Evolutionary conservation across 2,113 vertebrate genomes (phyloP), one percentile per base, ranked within the genome.

Genomic region (Tapirus terrestris): DNA sequence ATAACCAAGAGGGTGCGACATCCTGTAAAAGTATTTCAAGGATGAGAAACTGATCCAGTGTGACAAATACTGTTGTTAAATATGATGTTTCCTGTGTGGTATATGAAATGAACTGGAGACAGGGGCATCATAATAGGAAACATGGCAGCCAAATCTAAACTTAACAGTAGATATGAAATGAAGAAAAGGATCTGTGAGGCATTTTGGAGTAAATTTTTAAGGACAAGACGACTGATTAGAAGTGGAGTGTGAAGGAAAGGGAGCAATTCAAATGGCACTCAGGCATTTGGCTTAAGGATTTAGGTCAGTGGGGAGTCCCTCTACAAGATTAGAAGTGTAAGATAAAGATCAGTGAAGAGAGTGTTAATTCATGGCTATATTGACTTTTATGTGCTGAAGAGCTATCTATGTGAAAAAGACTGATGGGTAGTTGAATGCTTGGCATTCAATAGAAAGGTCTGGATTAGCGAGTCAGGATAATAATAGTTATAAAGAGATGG

Each of bases 171-270:
- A 63, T 27, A 56, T 8, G 60, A 73, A 82, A 72, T 61, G 72
- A 77, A 77, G 73, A 76, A 72, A 94, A 72, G 21, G 8, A 25
- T 61, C 48, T 23, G 3, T 10, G 56, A 92, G 79, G 18, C 29
- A 76, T 48, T 97, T 63, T 61, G 63, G 61, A 96, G 53, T 73
- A 31, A 25, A 53, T 65, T 72, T 83, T 67, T 81, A 72, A 94
- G 48, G 77, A 61, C n/a, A 51, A 75, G 33, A 67, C 16, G 21
- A 67, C 29, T 80, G 25, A 72, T 3, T 43, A 45, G 51, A 91
- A 91, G 17, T 73, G 12, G 45, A 21, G 7, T 51, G 10, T 53
- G n/a, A 81, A 88, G 18, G 23, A 82, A 90, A 65, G 33, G 6
- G 17, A 43, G 58, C 56, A 12, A 93, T 39, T 92, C 33, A 56